Evolutionary conservation across 1,140 invertebrate species (phyloP), one percentile per base, ranked within the genome.

Genomic region (Plectrocnemia conspersa): DNA sequence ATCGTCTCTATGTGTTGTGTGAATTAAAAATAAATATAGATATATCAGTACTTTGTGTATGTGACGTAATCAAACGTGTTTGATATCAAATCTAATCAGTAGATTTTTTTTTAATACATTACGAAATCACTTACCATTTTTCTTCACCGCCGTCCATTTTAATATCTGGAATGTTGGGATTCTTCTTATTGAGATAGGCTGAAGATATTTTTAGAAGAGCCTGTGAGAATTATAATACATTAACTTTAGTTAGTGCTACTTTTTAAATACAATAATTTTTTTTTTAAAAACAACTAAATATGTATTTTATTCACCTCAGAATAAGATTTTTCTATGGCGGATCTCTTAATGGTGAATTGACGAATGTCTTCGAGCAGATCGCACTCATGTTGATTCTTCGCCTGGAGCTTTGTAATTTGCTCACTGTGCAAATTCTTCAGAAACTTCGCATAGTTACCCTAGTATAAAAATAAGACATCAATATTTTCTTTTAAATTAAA

Each of bases 331-430:
- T 97, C 93, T 61, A 97, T 89, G 16, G 88, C 82, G 15, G 91
- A 92, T 62, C 91, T 82, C 69, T 94, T 93, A 66, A 95, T 84
- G 29, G 87, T 89, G 71, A 93, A 97, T 65, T 85, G 91, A 76
- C 91, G 84, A 42, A 97, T 87, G 69, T 96, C 93, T 75, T 97
- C 93, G 38, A 97, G 75, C 53, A 97, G 77, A 69, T 97, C 93
- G 74, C 89, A 93, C 69, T 97, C 93, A 76, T 96, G 92, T 71
- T 96, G 93, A 72, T 96, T 94, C 73, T 97, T 97, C 21, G 88
- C 79, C 68, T 93, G 86, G 59, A 97, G 79, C 74, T 94, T 94
- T 4, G 89, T 82, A 42, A 93, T 79, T 74, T 97, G 93, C 73
- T 97, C 93, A 46, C 85, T 80, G 69, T 97, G 93, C 41, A 95